Percentiles rank a stretch among this genome's conserved stretches.
phyloP scores from a whole-genome alignment of 2,113 vertebrate species.

The Ia io region DNA sequence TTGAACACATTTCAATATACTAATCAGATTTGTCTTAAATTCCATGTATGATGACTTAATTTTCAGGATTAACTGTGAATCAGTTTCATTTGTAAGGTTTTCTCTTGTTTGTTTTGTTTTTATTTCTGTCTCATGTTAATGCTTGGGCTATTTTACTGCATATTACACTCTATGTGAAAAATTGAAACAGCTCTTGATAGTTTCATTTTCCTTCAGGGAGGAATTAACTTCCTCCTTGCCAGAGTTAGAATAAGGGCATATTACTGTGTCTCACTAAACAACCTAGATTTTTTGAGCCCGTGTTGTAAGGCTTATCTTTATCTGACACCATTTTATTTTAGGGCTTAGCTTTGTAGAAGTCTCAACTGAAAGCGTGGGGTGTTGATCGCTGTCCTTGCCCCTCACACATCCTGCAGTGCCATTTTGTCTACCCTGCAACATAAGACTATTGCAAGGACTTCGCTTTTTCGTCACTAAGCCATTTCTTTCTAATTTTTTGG shows the following conservation, averaged over 20 bases:
- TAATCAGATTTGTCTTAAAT: background rate
- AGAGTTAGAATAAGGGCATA: background rate
- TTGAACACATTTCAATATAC: background rate
- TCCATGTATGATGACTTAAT: background rate
- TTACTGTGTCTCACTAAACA: background rate
- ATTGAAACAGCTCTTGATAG: background rate
- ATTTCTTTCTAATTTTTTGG: constrained; percentile 23
- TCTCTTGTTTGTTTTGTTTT: background rate
- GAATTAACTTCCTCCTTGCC: background rate
- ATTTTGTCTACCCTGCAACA: background rate
- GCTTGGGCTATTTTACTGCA: background rate
- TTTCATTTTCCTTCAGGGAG: background rate
- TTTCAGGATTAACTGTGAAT: background rate
- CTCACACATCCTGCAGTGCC: background rate
- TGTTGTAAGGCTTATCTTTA: background rate
- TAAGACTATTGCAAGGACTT: background rate
- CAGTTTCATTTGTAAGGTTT: background rate
- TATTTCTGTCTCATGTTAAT: background rate
- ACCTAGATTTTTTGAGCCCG: background rate
- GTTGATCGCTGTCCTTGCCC: background rate
- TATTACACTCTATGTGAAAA: background rate
- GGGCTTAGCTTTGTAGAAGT: background rate
- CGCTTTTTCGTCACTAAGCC: background rate
- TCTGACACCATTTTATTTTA: background rate
- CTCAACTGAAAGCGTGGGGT: background rate